phyloP scores from a whole-genome alignment of 2,888 invertebrate genomes.

The Hemaris fuciformis region DNA sequence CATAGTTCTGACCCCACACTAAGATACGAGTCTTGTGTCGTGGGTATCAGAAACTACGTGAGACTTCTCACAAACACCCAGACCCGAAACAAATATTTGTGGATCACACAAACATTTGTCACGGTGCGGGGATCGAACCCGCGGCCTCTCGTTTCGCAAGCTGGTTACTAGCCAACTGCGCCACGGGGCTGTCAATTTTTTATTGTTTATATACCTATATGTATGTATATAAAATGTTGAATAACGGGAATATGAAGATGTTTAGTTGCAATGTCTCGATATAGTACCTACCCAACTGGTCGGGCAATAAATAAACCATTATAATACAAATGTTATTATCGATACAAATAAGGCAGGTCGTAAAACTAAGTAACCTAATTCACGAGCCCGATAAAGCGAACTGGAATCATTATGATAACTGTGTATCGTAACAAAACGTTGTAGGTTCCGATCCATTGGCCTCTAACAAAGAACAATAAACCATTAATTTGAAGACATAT shows the following conservation, averaged over 20 bases:
- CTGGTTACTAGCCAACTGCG: too few species aligned
- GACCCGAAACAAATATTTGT: too few species aligned
- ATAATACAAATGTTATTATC: constrained; percentile 18
- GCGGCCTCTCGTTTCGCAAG: too few species aligned
- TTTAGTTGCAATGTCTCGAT: background rate
- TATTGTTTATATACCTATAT: too few species aligned
- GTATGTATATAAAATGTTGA: background rate
- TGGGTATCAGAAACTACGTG: too few species aligned
- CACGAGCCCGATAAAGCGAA: constrained; percentile 32
- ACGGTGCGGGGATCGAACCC: too few species aligned
- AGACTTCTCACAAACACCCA: too few species aligned
- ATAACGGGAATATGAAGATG: background rate
- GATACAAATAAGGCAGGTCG: background rate
- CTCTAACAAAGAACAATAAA: constrained; percentile 65
- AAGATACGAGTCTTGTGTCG: too few species aligned
- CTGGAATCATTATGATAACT: constrained; percentile 42
- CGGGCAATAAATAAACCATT: background rate
- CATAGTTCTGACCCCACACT: too few species aligned
- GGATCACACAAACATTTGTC: too few species aligned
- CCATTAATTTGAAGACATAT: constrained; percentile 64
- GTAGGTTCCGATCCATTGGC: constrained; percentile 61
- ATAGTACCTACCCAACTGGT: background rate
- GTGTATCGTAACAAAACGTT: constrained; percentile 46
- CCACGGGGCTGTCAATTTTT: too few species aligned
- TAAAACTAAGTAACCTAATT: constrained; percentile 20